Base-by-base conservation (phyloP, 1,140 invertebrate genomes). In the Sitophilus oryzae region DNA sequence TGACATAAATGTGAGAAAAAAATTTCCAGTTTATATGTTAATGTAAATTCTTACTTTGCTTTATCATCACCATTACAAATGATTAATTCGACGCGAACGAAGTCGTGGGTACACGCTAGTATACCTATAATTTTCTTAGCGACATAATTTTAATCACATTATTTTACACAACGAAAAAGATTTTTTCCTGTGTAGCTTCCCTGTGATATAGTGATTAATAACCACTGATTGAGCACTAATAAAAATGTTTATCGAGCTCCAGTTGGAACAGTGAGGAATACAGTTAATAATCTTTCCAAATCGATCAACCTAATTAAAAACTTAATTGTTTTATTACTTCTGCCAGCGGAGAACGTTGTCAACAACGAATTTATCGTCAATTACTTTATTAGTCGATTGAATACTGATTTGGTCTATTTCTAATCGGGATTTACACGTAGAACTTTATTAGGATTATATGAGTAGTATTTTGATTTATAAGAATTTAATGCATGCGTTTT, bases 271-370 rank as follows among this genome's bases (percentile, higher is more conserved):
- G 22, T 42, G 49, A 42, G 16, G 18, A 20, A 19, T 23, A 53
- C 35, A 45, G 18, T 6, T 52, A 36, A 21, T 43, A 47, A 47
- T 47, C 43, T 47, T 54, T 54, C 43, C 11, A 47, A 54, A 54
- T 47, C 52, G 44, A 54, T 54, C 43, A 47, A 47, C 23, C 36
- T 43, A 54, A 54, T 54, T 54, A 54, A 36, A 18, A 18, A 30
- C n/a, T 54, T 54, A 54, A 54, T 47, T 38, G 35, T 54, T 54
- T 54, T 46, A 54, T 54, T 54, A 35, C 20, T 34, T 54, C 11
- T 47, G 22, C 21, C 43, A 20, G 34, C 38, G 23, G 3, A 51
- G 16, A 19, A 34, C 37, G 23, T 51, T 42, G 44, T 47, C 52
- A 54, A 54, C 44, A 54, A 54, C 18, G 23, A 46, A 10, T 45